A percentile compares a stretch with the other conserved stretches of the same genome.
These are phyloP conservation scores for Ceryle rudis DNA, from an alignment of 2,797 vertebrate species.

Conservation along the genomic window DNA sequence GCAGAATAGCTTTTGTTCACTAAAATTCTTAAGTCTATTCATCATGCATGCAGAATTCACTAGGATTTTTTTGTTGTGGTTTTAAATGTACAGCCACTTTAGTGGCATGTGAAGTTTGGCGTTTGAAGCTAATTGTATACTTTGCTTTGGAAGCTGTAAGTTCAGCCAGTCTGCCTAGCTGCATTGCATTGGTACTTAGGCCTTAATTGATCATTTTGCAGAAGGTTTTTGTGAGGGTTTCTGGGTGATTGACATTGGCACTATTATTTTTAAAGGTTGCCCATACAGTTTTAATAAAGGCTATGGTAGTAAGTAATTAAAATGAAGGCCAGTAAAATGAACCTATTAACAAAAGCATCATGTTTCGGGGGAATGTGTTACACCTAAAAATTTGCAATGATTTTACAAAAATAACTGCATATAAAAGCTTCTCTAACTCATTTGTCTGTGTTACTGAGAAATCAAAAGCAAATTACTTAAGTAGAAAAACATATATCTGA, in stretches of 20 bases:
- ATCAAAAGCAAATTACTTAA: neutral
- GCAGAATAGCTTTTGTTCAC: constrained; percentile 75
- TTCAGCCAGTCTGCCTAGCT: constrained; percentile 11
- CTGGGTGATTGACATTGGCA: constrained; percentile 28
- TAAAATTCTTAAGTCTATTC: constrained; percentile 57
- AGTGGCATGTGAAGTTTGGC: constrained; percentile 72
- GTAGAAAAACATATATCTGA: neutral
- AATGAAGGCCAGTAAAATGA: constrained; percentile 60
- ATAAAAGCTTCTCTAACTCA: neutral
- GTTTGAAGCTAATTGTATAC: constrained; percentile 76
- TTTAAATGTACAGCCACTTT: constrained; percentile 70
- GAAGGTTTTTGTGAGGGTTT: constrained; percentile 1
- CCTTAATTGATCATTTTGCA: constrained; percentile 51
- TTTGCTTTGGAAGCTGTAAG: constrained; percentile 71
- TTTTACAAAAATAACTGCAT: neutral
- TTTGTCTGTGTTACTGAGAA: neutral
- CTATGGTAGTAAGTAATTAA: constrained; percentile 18
- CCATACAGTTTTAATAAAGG: neutral
- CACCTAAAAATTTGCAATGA: neutral
- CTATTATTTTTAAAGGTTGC: constrained; percentile 64
- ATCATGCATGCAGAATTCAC: constrained; percentile 38
- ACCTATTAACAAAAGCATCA: constrained; percentile 45
- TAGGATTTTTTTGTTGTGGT: neutral
- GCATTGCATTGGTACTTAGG: neutral
- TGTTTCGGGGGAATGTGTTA: neutral